These are phyloP conservation scores for Trachelus stipa DNA, from an alignment of 2,888 invertebrate genomes.

Conservation along the genomic window DNA sequence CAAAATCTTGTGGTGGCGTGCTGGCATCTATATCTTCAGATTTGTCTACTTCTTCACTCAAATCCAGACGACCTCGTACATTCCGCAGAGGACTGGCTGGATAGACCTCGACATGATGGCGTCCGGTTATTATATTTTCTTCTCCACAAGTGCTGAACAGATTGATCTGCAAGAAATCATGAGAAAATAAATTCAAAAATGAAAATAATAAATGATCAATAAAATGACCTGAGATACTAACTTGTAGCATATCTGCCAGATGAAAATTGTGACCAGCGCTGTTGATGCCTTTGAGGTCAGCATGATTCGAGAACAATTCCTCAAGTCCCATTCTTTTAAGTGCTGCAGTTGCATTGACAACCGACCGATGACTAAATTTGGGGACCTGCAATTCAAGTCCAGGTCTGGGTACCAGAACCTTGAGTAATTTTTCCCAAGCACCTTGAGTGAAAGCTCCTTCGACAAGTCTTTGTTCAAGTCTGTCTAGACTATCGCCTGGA, in stretches of 20 bases:
- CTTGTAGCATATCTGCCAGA: slow-evolving; percentile 86
- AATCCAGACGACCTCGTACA: slow-evolving; percentile 53
- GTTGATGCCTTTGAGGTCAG: slow-evolving; percentile 86
- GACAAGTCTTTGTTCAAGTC: slow-evolving; percentile 78
- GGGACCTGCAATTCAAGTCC: slow-evolving; percentile 87
- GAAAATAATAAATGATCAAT: not conserved
- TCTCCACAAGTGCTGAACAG: slow-evolving; percentile 87
- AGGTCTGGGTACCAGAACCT: slow-evolving; percentile 79
- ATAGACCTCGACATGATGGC: slow-evolving; percentile 85
- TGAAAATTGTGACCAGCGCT: slow-evolving; percentile 83
- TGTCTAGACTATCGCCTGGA: slow-evolving; percentile 82
- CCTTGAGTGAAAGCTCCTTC: slow-evolving; percentile 75
- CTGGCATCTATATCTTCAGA: slow-evolving; percentile 70
- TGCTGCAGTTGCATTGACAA: slow-evolving; percentile 83
- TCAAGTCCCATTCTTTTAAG: slow-evolving; percentile 84
- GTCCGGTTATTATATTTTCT: slow-evolving; percentile 76
- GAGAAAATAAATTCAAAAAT: not conserved
- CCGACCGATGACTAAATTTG: slow-evolving; percentile 84
- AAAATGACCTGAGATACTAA: slow-evolving; percentile 29
- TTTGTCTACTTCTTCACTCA: slow-evolving; percentile 63
- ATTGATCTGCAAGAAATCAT: slow-evolving; percentile 68
- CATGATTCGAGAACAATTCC: slow-evolving; percentile 81
- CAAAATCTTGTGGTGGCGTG: slow-evolving; percentile 76
- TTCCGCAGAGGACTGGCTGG: slow-evolving; percentile 74
- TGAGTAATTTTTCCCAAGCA: slow-evolving; percentile 80